Conservation (phyloP, 2,113 vertebrate genomes). For the Tichodroma muraria region DNA sequence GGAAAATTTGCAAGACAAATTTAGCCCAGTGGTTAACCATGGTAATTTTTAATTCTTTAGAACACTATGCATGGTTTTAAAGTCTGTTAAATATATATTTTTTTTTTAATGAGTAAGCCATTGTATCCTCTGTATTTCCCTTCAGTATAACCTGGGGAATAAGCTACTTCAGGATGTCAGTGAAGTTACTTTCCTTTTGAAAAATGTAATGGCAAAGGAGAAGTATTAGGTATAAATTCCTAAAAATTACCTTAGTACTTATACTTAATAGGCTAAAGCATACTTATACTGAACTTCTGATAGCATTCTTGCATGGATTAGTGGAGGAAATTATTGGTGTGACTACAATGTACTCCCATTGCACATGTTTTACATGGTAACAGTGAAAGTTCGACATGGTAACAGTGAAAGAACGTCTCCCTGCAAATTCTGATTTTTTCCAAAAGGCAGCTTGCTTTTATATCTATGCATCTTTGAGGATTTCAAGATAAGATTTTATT, state of each 20-base stretch:
- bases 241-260: background rate
- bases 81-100: background rate
- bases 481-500: conserved; percentile 69
- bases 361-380: conserved; percentile 14
- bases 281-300: background rate
- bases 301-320: background rate
- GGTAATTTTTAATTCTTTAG: background rate
- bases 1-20: background rate
- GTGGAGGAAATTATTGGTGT: background rate
- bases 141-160: background rate
- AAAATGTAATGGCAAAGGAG: background rate
- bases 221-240: background rate
- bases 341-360: background rate
- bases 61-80: background rate
- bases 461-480: conserved; percentile 78
- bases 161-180: background rate
- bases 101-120: background rate
- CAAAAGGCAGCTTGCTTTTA: conserved; percentile 75
- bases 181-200: background rate
- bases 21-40: background rate
- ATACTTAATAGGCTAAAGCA: background rate
- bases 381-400: conserved; percentile 33
- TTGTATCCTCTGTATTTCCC: background rate
- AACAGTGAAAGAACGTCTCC: conserved; percentile 53
- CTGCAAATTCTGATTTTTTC: conserved; percentile 64